Conservation (phyloP, 2,797 vertebrate genomes). For the Cynopterus sphinx region DNA sequence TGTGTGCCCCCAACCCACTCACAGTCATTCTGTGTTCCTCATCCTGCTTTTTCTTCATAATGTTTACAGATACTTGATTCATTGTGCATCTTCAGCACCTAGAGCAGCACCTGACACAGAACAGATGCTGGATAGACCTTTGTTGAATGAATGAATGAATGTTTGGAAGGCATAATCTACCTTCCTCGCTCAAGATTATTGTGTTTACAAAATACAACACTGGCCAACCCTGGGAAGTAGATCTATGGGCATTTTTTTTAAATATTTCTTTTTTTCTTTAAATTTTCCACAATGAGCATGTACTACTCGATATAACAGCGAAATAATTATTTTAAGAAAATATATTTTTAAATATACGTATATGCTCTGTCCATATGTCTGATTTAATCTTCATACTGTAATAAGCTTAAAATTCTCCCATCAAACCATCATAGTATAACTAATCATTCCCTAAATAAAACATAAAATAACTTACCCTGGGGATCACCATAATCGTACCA, state of each 20-base stretch:
- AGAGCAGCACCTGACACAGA: neutral
- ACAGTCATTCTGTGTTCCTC: neutral
- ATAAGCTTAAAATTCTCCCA: neutral
- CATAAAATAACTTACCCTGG: constrained; percentile 84
- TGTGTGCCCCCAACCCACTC: neutral
- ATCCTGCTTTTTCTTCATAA: neutral
- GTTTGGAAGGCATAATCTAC: neutral
- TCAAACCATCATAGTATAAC: neutral
- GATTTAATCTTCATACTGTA: neutral
- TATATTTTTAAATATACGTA: neutral
- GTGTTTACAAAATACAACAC: neutral
- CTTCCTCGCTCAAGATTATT: neutral
- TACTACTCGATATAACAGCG: neutral
- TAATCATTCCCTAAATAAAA: constrained; percentile 6
- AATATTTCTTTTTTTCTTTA: neutral
- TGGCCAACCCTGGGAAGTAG: neutral
- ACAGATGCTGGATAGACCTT: neutral
- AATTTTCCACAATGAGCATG: neutral
- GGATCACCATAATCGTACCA: constrained; percentile 90
- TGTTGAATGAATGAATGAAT: neutral
- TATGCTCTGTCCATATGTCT: neutral
- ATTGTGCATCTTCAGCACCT: neutral
- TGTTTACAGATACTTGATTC: neutral
- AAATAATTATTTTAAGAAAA: neutral
- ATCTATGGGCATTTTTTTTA: neutral